Base-by-base conservation (phyloP, 64 coral and sea anemone genomes). In the Pocillopora damicornis region DNA sequence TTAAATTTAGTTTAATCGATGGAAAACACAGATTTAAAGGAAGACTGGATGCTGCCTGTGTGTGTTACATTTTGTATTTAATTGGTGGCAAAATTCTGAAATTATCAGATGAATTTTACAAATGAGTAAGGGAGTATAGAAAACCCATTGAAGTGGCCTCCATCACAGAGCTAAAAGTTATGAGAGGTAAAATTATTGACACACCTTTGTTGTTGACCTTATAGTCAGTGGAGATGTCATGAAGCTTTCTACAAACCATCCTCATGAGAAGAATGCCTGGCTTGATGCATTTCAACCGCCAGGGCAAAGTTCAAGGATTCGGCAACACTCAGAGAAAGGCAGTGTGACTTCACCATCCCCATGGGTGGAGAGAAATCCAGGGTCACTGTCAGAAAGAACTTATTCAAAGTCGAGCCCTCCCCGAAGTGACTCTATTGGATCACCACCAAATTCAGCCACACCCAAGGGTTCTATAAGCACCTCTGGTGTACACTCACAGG, bases 251-350 rank as follows among this genome's bases (percentile, higher is more conserved):
- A 95, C 97, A 17, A 99, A 99, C 56, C 93, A 92, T 59, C 81
- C 90, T 58, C 90, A 87, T 18, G 97, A 99, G 71, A 99, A 99
- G 74, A 71, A 88, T 61, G 93, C 97, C 34, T 99, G 97, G 97
- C 61, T 99, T 51, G 97, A 99, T 66, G 79, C 87, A 22, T 71
- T 98, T 15, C 73, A 89, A 11, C 61, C 74, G 5, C 93, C 92
- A 25, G 89, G 90, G 17, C 83, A 89, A 87, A 91, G 79, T 79
- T 80, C 89, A 34, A 88, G 76, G 61, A 68, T 79, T 26, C 26
- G 86, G 34, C 72, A 63, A 18, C 77, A 72, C 35, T 74, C 86
- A 17, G 79, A 82, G 17, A 87, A 88, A 78, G 18, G 76, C 37
- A 63, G 64, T 78, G 75, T 65, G 45, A 77, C 91, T 30, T 60